Evolutionary conservation across 2,113 vertebrate genomes (phyloP).

Genomic region (Gorsachius goisagi): DNA sequence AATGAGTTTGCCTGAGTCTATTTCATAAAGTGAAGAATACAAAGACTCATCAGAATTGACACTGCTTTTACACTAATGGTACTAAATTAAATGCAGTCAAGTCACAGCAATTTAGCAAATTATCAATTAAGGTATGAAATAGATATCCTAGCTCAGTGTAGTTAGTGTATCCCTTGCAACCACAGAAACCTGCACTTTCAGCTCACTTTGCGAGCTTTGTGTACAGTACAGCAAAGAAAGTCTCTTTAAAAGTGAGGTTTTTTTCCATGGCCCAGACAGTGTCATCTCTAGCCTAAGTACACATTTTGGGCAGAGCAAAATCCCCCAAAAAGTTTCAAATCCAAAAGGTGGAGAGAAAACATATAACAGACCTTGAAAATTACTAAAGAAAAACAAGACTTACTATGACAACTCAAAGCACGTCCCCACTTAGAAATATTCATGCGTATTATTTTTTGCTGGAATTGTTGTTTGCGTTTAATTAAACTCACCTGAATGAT

Average conservation of each 20-base stretch:
- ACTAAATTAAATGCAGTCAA: background rate
- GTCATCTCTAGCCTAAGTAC: background rate
- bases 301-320: background rate
- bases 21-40: background rate
- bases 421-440: background rate
- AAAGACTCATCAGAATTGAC: background rate
- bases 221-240: background rate
- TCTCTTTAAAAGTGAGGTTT: background rate
- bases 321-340: background rate
- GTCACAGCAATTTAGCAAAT: background rate
- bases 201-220: background rate
- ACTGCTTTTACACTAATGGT: background rate
- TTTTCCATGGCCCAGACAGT: background rate
- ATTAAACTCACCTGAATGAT: conserved; percentile 4
- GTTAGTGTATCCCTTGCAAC: background rate
- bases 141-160: background rate
- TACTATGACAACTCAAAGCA: background rate
- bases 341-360: background rate
- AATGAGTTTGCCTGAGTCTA: background rate
- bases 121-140: background rate
- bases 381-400: background rate
- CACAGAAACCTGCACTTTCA: background rate
- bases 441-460: background rate
- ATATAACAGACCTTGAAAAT: background rate
- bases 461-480: background rate